Base-by-base conservation (phyloP, 2,888 invertebrate genomes). In the Agapetus fuscipes region DNA sequence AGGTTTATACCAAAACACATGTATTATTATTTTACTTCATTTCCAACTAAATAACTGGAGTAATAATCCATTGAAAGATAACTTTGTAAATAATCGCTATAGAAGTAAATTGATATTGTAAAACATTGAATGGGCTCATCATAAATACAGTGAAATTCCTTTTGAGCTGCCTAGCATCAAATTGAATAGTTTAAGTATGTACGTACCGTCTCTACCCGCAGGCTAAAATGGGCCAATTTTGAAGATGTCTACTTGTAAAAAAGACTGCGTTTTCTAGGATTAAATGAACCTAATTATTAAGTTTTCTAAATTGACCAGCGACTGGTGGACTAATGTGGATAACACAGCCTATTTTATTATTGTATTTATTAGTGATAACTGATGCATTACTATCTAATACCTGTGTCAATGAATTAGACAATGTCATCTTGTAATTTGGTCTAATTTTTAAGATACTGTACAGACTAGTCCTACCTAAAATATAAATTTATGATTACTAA, bases 261-360 rank as follows among this genome's bases (percentile, higher is more conserved):
- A 47, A 47, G 47, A 47, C 47, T 47, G 47, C 42, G 27, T 30
- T 33, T 30, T 39, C 32, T 45, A 45, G 42, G 29, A 34, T 30
- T 31, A 36, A 20, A 25, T 17, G 28, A 33, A 27, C 32, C 11
- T 37, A 42, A 30, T 12, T 33, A 35, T 37, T 31, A 42, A 37
- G 35, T 39, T 45, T 39, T 47, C 36, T 45, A 39, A 42, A 45
- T 35, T 40, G 44, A 45, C 44, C 47, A 45, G 47, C 45, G 47
- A 45, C 38, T 37, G 41, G 39, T 38, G 31, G 27, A 35, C 25
- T 35, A 15, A 36, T 14, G 9, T 6, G 20, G 4, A 20, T 6
- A 6, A 20, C 15, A 34, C 34, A 37, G 40, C 44, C 40, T 44
- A 39, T 39, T 43, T 43, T 43, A 37, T 30, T 30, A 41, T 32